Conservation (phyloP, 2,113 vertebrate genomes). For the Cryptomyrus ogoouensis region DNA sequence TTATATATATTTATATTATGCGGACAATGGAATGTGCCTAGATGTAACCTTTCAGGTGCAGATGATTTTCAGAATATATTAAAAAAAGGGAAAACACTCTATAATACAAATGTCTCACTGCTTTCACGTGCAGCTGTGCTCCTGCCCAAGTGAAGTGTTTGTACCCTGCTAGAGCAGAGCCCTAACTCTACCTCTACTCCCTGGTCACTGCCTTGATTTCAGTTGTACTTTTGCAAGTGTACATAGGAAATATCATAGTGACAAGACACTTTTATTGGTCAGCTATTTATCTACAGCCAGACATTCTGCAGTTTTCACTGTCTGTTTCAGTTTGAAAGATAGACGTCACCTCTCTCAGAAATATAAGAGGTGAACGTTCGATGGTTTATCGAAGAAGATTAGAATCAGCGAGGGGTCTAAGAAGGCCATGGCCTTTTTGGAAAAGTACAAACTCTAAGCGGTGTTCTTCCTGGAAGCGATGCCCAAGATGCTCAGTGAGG, state of each 20-base stretch:
- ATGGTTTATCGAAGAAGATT: conserved; percentile 31
- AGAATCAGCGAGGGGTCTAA: conserved; percentile 18
- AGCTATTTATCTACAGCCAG: conserved; percentile 15
- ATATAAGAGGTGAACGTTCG: conserved; percentile 20
- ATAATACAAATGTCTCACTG: neutral
- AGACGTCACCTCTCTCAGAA: conserved; percentile 21
- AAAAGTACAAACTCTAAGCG: conserved; percentile 23
- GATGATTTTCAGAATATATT: neutral
- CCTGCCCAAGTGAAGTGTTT: neutral
- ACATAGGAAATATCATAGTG: conserved; percentile 24
- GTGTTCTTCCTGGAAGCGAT: neutral
- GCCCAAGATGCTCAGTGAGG: neutral
- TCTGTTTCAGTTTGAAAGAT: conserved; percentile 29
- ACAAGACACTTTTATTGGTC: conserved; percentile 22
- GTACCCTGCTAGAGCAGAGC: neutral
- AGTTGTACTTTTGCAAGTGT: neutral
- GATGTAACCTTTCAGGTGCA: neutral
- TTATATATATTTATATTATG: neutral
- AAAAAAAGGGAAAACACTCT: neutral
- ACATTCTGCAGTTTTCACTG: neutral
- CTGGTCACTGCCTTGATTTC: neutral
- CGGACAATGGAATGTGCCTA: neutral
- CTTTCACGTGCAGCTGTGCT: neutral
- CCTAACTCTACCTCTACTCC: neutral
- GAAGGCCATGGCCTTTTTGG: conserved; percentile 23